Base-by-base conservation (phyloP, 2,888 invertebrate species). In the Nineta flava region DNA sequence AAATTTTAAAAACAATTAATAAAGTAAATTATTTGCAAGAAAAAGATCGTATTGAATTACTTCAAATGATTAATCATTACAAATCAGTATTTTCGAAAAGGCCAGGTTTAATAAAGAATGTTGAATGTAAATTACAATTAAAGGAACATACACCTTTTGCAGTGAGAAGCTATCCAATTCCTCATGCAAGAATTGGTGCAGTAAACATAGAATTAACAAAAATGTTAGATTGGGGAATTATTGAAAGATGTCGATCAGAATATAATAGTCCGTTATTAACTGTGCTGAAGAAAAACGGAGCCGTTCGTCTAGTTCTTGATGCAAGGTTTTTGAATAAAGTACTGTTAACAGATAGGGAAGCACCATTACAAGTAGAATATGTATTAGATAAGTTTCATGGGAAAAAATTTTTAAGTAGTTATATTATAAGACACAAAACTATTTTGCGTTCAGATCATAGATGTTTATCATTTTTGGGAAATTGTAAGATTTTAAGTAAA, bases 171-270 rank as follows among this genome's bases (percentile, higher is more conserved):
- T 52, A 52, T 42, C 52, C 50, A 16, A 42, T 52, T 2, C 52
- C 52, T 2, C 40, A 44, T 21, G 31, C 50, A 1, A 46, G 45
- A 40, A 38, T 48, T 6, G 32, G 46, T 2, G 44, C 46, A 1
- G 49, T 52, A 21, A 34, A 49, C 10, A 21, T 45, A 44, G 45
- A 52, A 50, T 26, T 50, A 13, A 16, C 16, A 19, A 17, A 42
- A 13, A 52, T 52, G 50, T n/a, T 48, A 12, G 3, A 42, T 6
- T 52, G 48, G 42, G 46, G 46, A 7, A 38, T 50, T 13, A 52
- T 52, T 21, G 50, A 50, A 31, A 41, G 41, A 21, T 50, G 49
- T 13, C 3, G n/a, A n/a, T 50, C 52, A 9, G 44, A 46, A n/a
- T 52, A 42, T 21, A 43, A 34, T 10, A 52, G 48, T 19, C 50